A percentile compares a stretch with the other conserved stretches of the same genome.
phyloP scores from a whole-genome alignment of 2,888 invertebrate genomes.

The Eudemis profundana region DNA sequence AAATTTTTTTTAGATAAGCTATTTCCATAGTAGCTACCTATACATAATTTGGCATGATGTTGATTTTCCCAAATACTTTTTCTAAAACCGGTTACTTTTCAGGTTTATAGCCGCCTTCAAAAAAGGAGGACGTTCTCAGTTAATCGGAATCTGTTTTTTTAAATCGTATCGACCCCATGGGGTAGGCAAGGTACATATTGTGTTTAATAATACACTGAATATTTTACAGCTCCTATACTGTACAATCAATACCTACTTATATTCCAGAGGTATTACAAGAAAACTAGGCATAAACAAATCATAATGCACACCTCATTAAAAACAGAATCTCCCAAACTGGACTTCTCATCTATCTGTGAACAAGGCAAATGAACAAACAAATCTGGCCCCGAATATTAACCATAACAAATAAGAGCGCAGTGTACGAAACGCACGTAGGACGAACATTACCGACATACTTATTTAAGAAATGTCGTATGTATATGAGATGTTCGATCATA shows the following conservation, averaged over 20 bases:
- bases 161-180: no score
- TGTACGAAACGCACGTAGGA: conserved; percentile 32
- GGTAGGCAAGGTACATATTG: no score
- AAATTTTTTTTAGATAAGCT: no score
- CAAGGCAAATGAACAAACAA: conserved; percentile 26
- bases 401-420: conserved; percentile 29
- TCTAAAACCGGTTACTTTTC: no score
- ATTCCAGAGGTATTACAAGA: neutral
- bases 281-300: neutral
- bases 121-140: no score
- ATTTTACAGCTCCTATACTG: no score
- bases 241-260: neutral
- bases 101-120: no score
- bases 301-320: conserved; percentile 6
- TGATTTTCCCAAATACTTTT: no score
- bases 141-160: no score
- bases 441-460: conserved; percentile 23
- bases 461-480: conserved; percentile 1
- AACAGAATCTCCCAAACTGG: conserved; percentile 15
- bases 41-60: no score
- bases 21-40: no score
- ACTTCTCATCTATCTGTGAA: conserved; percentile 29
- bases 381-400: conserved; percentile 33
- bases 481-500: neutral
- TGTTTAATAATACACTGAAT: no score